phyloP scores from a whole-genome alignment of 1,140 invertebrate species.

The Globodera rostochiensis region DNA sequence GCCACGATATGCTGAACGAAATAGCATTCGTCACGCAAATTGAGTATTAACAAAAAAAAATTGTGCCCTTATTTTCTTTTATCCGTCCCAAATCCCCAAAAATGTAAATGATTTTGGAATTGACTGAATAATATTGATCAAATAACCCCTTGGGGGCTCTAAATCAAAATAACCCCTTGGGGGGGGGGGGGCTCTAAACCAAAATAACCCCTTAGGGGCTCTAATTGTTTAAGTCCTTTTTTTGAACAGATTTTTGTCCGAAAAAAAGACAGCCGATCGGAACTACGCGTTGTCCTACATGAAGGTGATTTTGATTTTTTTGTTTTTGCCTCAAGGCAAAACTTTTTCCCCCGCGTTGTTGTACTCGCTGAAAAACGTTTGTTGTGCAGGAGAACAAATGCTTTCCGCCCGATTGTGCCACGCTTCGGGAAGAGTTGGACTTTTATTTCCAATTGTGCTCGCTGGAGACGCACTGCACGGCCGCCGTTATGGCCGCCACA shows the following conservation, averaged over 20 bases:
- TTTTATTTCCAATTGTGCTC: conserved; percentile 85
- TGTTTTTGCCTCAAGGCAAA: conserved; percentile 51
- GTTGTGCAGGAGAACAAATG: conserved; percentile 68
- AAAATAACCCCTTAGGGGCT: too few species aligned
- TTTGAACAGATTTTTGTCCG: conserved; percentile 67
- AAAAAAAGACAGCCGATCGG: conserved; percentile 69
- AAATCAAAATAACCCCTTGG: too few species aligned
- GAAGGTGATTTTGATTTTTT: conserved; percentile 67
- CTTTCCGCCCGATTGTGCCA: conserved; percentile 53
- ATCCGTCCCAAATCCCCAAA: not conserved
- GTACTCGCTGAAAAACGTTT: conserved; percentile 61
- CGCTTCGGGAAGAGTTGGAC: conserved; percentile 86
- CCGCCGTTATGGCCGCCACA: conserved; percentile 89
- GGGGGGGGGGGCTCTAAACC: too few species aligned
- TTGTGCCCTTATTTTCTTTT: too few species aligned
- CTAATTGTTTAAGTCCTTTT: too few species aligned
- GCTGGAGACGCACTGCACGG: conserved; percentile 88
- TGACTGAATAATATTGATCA: too few species aligned
- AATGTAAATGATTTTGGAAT: conserved; percentile 19
- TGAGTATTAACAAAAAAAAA: too few species aligned
- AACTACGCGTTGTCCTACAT: conserved; percentile 70
- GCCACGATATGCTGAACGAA: too few species aligned
- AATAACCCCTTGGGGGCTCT: too few species aligned
- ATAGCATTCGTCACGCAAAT: too few species aligned
- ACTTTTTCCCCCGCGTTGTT: conserved; percentile 64